A percentile compares a stretch with the other conserved stretches of the same genome.
Conservation (phyloP, 1,140 invertebrate genomes). For the Xylocopa sonorina region DNA sequence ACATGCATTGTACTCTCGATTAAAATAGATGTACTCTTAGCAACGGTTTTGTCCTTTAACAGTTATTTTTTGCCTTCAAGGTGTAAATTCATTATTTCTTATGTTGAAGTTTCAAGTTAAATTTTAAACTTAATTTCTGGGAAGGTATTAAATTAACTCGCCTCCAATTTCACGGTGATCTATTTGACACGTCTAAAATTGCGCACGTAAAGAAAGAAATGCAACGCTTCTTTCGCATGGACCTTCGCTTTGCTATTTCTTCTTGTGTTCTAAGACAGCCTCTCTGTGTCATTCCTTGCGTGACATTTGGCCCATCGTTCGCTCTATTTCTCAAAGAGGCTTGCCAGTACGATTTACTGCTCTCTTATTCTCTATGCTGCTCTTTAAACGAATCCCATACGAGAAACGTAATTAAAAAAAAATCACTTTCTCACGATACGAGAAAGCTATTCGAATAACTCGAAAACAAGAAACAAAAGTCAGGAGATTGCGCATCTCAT, state of each 20-base stretch:
- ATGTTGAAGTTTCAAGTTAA: no score
- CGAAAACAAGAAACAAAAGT: no score
- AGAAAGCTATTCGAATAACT: no score
- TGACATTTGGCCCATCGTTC: not conserved
- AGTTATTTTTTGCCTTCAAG: not conserved
- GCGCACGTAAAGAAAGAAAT: not conserved
- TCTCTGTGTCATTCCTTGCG: not conserved
- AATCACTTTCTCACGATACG: no score
- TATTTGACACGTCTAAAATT: not conserved
- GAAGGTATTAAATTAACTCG: not conserved
- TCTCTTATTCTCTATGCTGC: not conserved
- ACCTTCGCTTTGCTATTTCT: not conserved
- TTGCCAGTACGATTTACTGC: not conserved
- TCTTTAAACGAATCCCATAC: not conserved
- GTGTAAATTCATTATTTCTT: no score
- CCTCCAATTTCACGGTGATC: not conserved
- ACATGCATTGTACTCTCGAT: not conserved
- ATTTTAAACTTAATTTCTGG: not conserved
- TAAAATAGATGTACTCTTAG: not conserved
- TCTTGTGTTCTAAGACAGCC: not conserved
- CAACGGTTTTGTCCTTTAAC: not conserved
- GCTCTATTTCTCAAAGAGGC: conserved; percentile 14
- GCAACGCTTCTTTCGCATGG: not conserved
- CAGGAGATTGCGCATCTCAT: no score
- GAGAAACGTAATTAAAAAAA: not conserved